Conservation (phyloP, 2,888 invertebrate genomes). For the Crepidodera aurea region DNA sequence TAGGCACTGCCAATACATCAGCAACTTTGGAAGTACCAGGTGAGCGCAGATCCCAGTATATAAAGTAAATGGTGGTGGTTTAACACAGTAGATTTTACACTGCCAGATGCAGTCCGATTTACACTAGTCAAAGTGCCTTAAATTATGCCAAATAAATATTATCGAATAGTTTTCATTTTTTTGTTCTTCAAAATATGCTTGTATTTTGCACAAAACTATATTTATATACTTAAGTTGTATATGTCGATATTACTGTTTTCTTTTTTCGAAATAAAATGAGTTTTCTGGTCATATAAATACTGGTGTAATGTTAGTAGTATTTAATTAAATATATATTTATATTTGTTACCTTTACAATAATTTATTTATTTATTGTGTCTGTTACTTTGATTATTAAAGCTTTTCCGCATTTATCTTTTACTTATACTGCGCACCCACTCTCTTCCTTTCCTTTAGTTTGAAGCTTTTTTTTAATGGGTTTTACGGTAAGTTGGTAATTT, state of each 20-base stretch:
- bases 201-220: conserved; percentile 9
- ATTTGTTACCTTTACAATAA: conserved; percentile 49
- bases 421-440: conserved; percentile 44
- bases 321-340: conserved; percentile 42
- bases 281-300: conserved; percentile 47
- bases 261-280: conserved; percentile 19
- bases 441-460: conserved; percentile 20
- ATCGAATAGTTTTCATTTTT: conserved; percentile 1
- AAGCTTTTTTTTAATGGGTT: background rate
- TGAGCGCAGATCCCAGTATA: conserved; percentile 69
- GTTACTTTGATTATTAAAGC: conserved; percentile 55
- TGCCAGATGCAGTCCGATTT: conserved; percentile 38
- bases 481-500: conserved; percentile 18
- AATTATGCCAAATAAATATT: conserved; percentile 15
- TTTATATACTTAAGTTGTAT: conserved; percentile 5
- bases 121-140: conserved; percentile 37
- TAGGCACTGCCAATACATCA: conserved; percentile 72
- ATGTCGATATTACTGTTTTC: conserved; percentile 22
- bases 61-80: conserved; percentile 57
- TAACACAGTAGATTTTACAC: conserved; percentile 38
- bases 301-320: conserved; percentile 34
- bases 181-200: conserved; percentile 14
- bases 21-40: conserved; percentile 74
- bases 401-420: conserved; percentile 52
- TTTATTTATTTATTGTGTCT: conserved; percentile 56